Evolutionary conservation across 2,888 invertebrate genomes (phyloP), one percentile per base, ranked within the genome.

Genomic region (Malachius bipustulatus): DNA sequence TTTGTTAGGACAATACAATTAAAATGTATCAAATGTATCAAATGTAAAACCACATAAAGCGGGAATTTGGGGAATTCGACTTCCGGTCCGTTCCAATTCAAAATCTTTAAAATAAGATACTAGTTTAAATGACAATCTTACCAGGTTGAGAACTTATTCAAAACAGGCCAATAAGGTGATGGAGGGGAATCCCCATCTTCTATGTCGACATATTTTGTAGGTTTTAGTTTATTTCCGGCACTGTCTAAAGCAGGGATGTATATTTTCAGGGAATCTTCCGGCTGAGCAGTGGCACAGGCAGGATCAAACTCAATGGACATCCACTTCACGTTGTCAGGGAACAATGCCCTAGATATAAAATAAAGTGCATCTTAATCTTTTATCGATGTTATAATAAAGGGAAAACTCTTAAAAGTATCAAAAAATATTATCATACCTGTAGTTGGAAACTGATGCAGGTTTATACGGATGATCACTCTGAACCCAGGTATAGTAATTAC

Each of bases 381-480:
- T n/a, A n/a, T n/a, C n/a, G n/a, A n/a, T n/a, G n/a, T n/a, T n/a
- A n/a, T n/a, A n/a, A n/a, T n/a, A n/a, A n/a, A n/a, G n/a, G n/a
- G n/a, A n/a, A n/a, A n/a, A n/a, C n/a, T n/a, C n/a, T n/a, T 19
- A 19, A 19, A 19, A 19, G 24, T 19, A 8, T 8, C 24, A 19
- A 19, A 19, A 8, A n/a, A 19, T 19, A 19, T 6, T 19, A 8
- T 19, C 42, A 38, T 60, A 83, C 80, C 78, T 75, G 62, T 83
- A 88, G 56, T 87, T 85, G 26, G 81, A 77, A 16, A 91, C 81
- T 11, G 81, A 73, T 1, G 90, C 81, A 26, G 88, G 82, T 60
- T 85, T 85, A 63, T 97, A 97, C 0, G 97, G 97, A 68, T 97
- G 97, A 26, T 93, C 91, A 58, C 93, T 93, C 64, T 97, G 96